Conservation (phyloP, 37 sponge, comb jelly and placozoan species). For the Eunapius fragilis region DNA sequence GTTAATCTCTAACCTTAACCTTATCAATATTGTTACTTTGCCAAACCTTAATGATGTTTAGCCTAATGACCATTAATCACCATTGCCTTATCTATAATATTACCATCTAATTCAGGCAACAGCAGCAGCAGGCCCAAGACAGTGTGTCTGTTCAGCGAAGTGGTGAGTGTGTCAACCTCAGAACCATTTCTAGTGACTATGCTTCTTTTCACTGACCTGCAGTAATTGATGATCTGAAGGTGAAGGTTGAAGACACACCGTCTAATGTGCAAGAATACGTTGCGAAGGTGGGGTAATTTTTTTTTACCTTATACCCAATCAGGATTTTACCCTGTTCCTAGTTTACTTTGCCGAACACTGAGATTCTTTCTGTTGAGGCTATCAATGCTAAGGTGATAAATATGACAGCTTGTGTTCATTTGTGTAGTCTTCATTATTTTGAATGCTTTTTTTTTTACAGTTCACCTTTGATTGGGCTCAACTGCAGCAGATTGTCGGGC, state of each 20-base stretch:
- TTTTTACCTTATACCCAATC: not conserved
- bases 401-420: not conserved
- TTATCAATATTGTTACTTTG: too few species aligned
- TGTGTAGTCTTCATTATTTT: not conserved
- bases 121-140: not conserved
- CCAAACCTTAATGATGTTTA: too few species aligned
- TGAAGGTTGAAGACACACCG: not conserved
- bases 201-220: not conserved
- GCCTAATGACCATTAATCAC: too few species aligned
- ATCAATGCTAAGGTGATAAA: constrained; percentile 13
- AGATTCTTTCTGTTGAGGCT: constrained; percentile 12
- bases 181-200: not conserved
- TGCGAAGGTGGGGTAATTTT: not conserved
- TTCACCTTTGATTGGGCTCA: constrained; percentile 9
- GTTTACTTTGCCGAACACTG: constrained; percentile 19
- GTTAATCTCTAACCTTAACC: too few species aligned
- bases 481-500: not conserved
- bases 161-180: not conserved
- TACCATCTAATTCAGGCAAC: not conserved
- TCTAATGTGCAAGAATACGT: not conserved
- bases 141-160: not conserved
- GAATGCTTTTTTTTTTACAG: constrained; percentile 11
- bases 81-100: too few species aligned
- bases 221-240: constrained; percentile 32
- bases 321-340: not conserved